phyloP scores from a whole-genome alignment of 2,797 vertebrate genomes.

The Melanotaenia parkinsoni region DNA sequence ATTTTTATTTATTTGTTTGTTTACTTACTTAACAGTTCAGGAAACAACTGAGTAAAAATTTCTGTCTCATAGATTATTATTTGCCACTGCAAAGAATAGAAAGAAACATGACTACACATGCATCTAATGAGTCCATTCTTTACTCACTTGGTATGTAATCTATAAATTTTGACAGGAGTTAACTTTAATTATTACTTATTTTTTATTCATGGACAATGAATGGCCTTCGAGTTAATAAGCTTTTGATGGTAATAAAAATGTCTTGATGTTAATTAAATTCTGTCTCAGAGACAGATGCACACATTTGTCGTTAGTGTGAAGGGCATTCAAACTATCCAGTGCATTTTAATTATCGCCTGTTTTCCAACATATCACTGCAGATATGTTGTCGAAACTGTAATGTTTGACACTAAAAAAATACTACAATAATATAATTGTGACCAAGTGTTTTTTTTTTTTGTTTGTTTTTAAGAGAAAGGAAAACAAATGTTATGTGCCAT shows the following conservation, averaged over 20 bases:
- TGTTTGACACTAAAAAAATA: conserved; percentile 3
- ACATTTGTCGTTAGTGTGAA: conserved; percentile 4
- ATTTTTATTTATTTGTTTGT: no score
- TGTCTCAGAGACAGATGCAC: conserved; percentile 28
- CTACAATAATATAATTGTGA: conserved; percentile 3
- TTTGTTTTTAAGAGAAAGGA: conserved; percentile 6
- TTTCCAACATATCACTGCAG: conserved; percentile 7
- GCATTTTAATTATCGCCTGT: neutral
- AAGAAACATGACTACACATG: neutral
- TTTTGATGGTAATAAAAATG: no score
- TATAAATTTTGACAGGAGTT: conserved; percentile 13
- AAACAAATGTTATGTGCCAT: conserved; percentile 25
- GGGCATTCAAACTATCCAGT: conserved; percentile 3
- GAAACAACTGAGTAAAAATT: no score
- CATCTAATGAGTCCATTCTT: neutral
- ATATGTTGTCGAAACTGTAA: neutral
- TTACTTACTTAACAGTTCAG: no score
- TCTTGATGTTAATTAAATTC: conserved; percentile 31
- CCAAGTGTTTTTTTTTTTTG: conserved; percentile 11
- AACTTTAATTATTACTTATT: conserved; percentile 25
- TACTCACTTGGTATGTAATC: conserved; percentile 14
- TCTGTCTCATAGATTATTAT: conserved; percentile 30
- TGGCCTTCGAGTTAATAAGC: conserved; percentile 27
- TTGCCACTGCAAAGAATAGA: neutral
- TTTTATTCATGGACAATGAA: conserved; percentile 23